Conservation (phyloP, 2,888 invertebrate genomes). For the Plebejus melissa region DNA sequence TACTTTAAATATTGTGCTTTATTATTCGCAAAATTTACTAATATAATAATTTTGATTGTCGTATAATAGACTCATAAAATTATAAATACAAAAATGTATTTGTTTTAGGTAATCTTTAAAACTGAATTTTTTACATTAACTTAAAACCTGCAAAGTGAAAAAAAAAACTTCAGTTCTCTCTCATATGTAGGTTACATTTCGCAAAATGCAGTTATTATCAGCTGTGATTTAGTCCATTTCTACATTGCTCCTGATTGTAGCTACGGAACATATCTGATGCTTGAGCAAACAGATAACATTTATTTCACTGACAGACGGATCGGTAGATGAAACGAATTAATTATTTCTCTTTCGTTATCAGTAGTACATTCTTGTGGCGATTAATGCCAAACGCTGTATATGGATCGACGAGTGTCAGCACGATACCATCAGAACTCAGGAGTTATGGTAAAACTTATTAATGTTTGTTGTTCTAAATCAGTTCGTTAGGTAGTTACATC, state of each 20-base stretch:
- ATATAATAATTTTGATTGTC: too few relatives aligned
- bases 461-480: conserved; percentile 33
- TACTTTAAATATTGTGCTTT: neutral
- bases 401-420: conserved; percentile 54
- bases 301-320: conserved; percentile 25
- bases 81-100: neutral
- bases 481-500: too few relatives aligned
- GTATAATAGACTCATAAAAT: neutral
- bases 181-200: neutral
- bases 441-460: conserved; percentile 42
- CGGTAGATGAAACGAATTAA: conserved; percentile 31
- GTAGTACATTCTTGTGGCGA: conserved; percentile 55
- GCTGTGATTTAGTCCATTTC: neutral
- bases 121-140: neutral
- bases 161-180: neutral
- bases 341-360: conserved; percentile 37
- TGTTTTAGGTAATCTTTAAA: neutral
- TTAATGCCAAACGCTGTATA: conserved; percentile 58
- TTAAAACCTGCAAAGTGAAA: neutral
- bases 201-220: neutral
- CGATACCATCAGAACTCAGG: conserved; percentile 56
- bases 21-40: neutral
- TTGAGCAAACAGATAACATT: conserved; percentile 1
- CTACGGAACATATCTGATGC: conserved; percentile 30
- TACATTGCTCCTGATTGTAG: neutral